These are phyloP conservation scores for Chaitophorus viminalis DNA, from an alignment of 2,888 invertebrate species.

Conservation along the genomic window DNA sequence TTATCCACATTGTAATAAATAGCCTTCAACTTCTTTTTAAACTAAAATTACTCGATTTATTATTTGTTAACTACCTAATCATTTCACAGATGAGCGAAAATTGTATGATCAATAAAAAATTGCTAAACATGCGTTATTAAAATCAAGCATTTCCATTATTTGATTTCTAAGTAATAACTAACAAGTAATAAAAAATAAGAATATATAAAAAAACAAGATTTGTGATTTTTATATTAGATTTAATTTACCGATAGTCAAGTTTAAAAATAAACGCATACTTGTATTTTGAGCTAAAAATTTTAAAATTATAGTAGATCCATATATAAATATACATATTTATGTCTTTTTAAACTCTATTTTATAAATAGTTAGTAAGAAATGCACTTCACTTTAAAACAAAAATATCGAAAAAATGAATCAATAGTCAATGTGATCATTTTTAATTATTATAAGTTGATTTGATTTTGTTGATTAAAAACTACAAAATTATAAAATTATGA, in stretches of 20 bases:
- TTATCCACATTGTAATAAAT: conserved; percentile 28
- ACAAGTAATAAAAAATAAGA: not conserved
- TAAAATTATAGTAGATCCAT: not conserved
- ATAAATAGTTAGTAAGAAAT: not conserved
- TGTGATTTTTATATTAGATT: too few species aligned
- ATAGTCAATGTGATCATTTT: not conserved
- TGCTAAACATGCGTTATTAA: not conserved
- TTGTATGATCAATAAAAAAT: conserved; percentile 1
- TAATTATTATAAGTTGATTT: not conserved
- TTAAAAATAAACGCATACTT: not conserved
- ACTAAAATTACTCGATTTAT: conserved; percentile 32
- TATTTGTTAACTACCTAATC: not conserved
- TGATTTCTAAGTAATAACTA: not conserved
- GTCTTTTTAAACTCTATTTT: not conserved
- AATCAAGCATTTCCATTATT: not conserved
- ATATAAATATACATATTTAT: not conserved
- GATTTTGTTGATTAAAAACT: not conserved
- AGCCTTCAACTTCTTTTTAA: conserved; percentile 38
- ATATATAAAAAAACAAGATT: not conserved
- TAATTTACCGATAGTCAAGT: not conserved
- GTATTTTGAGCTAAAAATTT: not conserved
- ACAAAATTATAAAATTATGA: not conserved
- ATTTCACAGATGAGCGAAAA: conserved; percentile 1
- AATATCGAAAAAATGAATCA: not conserved
- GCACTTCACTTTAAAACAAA: not conserved